Percentiles rank a stretch among this genome's conserved stretches.
phyloP scores from a whole-genome alignment of 1,140 invertebrate genomes.

The Episyrphus balteatus region DNA sequence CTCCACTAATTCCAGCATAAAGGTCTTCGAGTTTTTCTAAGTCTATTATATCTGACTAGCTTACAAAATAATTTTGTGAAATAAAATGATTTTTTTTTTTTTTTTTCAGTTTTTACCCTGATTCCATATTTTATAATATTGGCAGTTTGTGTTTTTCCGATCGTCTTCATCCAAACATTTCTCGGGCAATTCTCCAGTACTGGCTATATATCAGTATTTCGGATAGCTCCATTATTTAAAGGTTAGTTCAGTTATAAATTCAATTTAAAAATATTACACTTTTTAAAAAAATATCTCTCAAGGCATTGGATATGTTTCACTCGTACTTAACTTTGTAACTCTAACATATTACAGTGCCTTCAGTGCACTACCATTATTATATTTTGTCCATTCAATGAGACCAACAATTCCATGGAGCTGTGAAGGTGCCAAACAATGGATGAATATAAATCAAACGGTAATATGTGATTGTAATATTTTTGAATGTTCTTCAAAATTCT shows the following conservation, averaged over 20 bases:
- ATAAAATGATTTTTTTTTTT: too few relatives aligned
- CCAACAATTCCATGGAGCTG: neutral
- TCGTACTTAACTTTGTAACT: neutral
- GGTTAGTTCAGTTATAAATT: neutral
- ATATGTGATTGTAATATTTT: too few relatives aligned
- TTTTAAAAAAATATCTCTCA: neutral
- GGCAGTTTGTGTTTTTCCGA: neutral
- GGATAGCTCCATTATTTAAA: neutral
- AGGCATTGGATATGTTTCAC: neutral
- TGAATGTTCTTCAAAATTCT: too few relatives aligned
- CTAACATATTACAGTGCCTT: neutral
- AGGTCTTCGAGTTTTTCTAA: too few relatives aligned
- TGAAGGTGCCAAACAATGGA: neutral
- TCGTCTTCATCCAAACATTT: neutral
- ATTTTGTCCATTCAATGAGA: neutral
- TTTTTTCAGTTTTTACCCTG: conserved; percentile 2
- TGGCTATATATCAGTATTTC: neutral
- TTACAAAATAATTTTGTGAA: too few relatives aligned
- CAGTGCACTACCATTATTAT: neutral
- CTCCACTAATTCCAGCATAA: too few relatives aligned
- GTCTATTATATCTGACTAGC: too few relatives aligned
- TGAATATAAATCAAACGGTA: neutral
- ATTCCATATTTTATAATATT: neutral
- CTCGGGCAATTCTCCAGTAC: neutral
- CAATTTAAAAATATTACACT: too few relatives aligned